Percentiles rank a stretch among this genome's conserved stretches.
Evolutionary conservation across 53 echinoderm and acorn worm species (phyloP).

Genomic region (Hippasteria phrygiana): DNA sequence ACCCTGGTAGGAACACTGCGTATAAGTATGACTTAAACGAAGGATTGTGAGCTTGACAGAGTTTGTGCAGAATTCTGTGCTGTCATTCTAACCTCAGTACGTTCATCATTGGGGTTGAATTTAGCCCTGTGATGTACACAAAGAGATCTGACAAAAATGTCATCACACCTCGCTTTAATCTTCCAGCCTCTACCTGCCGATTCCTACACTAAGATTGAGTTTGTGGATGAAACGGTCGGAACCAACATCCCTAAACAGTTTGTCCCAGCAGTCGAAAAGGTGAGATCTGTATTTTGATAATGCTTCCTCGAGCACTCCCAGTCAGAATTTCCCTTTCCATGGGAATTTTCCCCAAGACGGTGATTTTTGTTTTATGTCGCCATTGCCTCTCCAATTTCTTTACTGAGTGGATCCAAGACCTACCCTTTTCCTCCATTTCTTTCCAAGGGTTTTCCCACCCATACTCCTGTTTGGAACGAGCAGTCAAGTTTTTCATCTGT

Average conservation of each 20-base stretch:
- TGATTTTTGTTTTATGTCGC: no score
- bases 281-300: conserved; percentile 41
- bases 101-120: no score
- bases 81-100: no score
- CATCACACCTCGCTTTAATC: not conserved
- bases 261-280: conserved; percentile 95
- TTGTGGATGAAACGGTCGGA: conserved; percentile 89
- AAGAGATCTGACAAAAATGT: not conserved
- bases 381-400: no score
- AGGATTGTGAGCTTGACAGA: no score
- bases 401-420: no score
- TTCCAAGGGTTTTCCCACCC: no score
- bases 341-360: not conserved
- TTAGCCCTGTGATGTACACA: no score
- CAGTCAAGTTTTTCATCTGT: not conserved
- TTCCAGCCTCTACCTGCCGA: conserved; percentile 86
- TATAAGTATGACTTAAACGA: no score
- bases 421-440: no score
- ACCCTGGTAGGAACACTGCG: no score
- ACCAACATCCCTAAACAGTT: conserved; percentile 98
- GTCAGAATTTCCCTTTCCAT: not conserved
- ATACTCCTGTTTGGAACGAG: not conserved
- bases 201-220: conserved; percentile 84
- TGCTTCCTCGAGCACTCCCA: not conserved
- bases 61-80: no score